Percentiles rank a stretch among this genome's conserved stretches.
phyloP scores from a whole-genome alignment of 2,888 invertebrate genomes.

The Orthosia incerta region DNA sequence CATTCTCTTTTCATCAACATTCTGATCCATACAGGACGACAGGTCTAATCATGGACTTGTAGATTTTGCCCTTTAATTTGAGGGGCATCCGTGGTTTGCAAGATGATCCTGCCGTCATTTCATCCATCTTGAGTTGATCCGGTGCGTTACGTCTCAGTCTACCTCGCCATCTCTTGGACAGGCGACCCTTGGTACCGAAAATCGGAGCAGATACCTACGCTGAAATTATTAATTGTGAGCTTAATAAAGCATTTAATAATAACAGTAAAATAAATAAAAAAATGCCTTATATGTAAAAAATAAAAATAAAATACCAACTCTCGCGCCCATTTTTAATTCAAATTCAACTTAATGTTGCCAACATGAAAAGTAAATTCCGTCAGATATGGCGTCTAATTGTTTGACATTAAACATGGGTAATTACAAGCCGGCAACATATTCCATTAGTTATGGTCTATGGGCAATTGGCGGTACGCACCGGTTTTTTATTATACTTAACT shows the following conservation, averaged over 20 bases:
- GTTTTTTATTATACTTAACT: conserved; percentile 61
- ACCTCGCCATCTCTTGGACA: too few species aligned
- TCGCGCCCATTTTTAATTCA: conserved; percentile 40
- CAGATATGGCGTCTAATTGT: conserved; percentile 70
- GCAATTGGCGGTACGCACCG: conserved; percentile 61
- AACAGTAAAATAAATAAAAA: conserved; percentile 4
- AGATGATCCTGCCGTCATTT: too few species aligned
- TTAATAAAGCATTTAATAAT: not conserved
- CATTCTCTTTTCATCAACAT: too few species aligned
- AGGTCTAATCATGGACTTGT: too few species aligned
- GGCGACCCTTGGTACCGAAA: too few species aligned
- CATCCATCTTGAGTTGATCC: too few species aligned
- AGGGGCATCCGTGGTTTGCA: too few species aligned
- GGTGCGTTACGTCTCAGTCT: too few species aligned
- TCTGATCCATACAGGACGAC: too few species aligned
- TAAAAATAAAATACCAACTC: not conserved
- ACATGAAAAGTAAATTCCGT: conserved; percentile 49
- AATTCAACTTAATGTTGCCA: conserved; percentile 48
- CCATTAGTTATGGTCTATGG: conserved; percentile 63
- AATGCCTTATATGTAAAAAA: not conserved
- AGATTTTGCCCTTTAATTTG: too few species aligned
- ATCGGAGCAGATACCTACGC: not conserved
- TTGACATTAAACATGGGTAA: conserved; percentile 66
- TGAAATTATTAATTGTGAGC: not conserved
- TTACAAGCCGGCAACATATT: conserved; percentile 60